Base-by-base conservation (phyloP, 2,113 vertebrate genomes). In the Dendrocopos noguchii region DNA sequence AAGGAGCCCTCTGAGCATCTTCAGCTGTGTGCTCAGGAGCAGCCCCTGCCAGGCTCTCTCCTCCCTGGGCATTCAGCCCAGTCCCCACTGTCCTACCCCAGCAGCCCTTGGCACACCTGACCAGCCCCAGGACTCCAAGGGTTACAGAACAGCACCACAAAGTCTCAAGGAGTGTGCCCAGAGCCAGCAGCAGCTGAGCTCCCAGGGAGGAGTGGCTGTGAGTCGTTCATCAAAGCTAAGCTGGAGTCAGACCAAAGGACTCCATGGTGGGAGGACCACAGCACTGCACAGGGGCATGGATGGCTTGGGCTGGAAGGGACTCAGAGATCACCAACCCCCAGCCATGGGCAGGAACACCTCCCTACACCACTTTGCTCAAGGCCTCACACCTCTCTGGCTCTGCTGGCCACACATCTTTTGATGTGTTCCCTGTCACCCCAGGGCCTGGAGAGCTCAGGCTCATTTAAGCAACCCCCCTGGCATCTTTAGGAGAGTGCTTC, bases 221-320 rank as follows among this genome's bases (percentile, higher is more conserved):
- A 39, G 15, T 72, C 0, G 0, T 57, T 66, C 46, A 80, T 2
- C 29, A 55, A 34, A 81, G 2, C 25, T 56, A 36, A 82, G 27
- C 34, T 47, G 27, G 1, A 60, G 20, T 31, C 27, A 60, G 59
- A 44, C 9, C 39, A 50, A 25, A 75, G 59, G 27, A 55, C 13
- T 50, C 39, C 68, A 56, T 18, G 47, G 73, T 6, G 44, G 61
- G 20, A 65, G 28, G 36, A 65, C 21, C 16, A 29, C 59, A 50
- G 16, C 29, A 24, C 4, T 34, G 20, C 47, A 22, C 21, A 24
- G 47, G 47, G 47, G 11, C 21, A 24, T 24, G 50, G 15, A 42
- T 42, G 14, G 14, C 42, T 42, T 42, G 42, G 42, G 42, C 42
- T 42, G 42, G 50, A 7, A 52, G 50, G 50, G 50, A 52, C 50